A percentile compares a stretch with the other conserved stretches of the same genome.
phyloP scores from a whole-genome alignment of 2,797 vertebrate genomes.

The Lutjanus campechanus region DNA sequence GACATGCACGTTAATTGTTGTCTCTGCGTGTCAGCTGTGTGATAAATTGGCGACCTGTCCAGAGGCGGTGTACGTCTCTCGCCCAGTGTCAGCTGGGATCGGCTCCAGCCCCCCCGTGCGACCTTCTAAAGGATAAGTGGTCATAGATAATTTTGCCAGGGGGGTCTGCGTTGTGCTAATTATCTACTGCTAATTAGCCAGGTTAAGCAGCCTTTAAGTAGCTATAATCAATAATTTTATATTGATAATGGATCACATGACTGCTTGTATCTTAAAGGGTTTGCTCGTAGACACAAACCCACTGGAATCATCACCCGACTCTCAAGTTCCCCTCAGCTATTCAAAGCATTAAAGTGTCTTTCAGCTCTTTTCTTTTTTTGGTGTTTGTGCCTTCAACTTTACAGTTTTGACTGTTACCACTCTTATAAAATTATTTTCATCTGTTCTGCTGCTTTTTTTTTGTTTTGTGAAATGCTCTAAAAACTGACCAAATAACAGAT shows the following conservation, averaged over 20 bases:
- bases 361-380: background rate
- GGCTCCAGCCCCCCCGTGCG: no score
- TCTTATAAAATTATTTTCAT: no score
- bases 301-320: background rate
- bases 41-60: no score
- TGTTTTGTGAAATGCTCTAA: background rate
- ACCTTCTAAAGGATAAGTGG: no score
- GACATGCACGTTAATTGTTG: no score
- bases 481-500: background rate
- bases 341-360: background rate
- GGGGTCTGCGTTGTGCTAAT: background rate
- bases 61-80: no score
- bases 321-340: background rate
- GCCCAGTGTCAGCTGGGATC: no score
- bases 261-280: background rate
- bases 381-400: no score
- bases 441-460: no score
- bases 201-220: background rate
- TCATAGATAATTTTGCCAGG: background rate
- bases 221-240: background rate
- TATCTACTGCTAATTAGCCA: background rate
- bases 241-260: background rate
- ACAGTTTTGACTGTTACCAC: no score
- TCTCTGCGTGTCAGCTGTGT: no score
- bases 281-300: background rate